Percentiles rank a stretch among this genome's conserved stretches.
These are phyloP conservation scores for Neotoma lepida DNA, from an alignment of 2,113 vertebrate genomes.

Conservation along the genomic window DNA sequence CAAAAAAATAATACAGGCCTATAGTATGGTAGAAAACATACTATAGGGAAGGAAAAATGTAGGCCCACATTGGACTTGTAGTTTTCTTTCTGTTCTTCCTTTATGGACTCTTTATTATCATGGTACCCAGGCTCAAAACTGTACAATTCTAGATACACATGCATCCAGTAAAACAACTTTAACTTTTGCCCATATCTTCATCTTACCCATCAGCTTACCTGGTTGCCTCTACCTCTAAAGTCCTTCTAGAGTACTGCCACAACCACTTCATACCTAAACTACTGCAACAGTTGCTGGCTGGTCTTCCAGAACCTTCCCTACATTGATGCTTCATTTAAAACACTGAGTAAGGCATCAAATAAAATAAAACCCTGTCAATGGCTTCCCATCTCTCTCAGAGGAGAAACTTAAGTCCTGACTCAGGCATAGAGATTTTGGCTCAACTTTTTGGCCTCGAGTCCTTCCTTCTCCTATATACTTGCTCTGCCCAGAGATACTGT, in stretches of 20 bases:
- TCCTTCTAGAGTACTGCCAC: background rate
- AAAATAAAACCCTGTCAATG: background rate
- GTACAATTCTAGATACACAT: background rate
- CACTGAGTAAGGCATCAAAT: background rate
- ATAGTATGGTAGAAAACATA: background rate
- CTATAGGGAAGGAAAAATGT: background rate
- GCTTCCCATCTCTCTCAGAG: too few species aligned
- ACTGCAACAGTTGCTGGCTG: background rate
- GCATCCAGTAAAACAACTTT: background rate
- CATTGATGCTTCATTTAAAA: background rate
- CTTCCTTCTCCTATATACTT: too few species aligned
- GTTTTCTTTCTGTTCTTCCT: background rate
- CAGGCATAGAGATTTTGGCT: too few species aligned
- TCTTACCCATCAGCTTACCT: background rate
- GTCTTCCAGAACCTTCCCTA: background rate
- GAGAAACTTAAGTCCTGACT: too few species aligned
- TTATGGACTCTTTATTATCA: background rate
- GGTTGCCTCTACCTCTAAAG: background rate
- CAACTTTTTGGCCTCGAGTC: too few species aligned
- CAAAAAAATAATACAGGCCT: background rate
- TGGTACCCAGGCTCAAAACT: background rate
- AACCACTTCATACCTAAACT: background rate
- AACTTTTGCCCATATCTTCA: background rate
- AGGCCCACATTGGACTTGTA: background rate
- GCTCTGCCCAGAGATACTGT: too few species aligned